A percentile compares a stretch with the other conserved stretches of the same genome.
These are phyloP conservation scores for Proteles cristata DNA, from an alignment of 2,113 vertebrate genomes.

Conservation along the genomic window DNA sequence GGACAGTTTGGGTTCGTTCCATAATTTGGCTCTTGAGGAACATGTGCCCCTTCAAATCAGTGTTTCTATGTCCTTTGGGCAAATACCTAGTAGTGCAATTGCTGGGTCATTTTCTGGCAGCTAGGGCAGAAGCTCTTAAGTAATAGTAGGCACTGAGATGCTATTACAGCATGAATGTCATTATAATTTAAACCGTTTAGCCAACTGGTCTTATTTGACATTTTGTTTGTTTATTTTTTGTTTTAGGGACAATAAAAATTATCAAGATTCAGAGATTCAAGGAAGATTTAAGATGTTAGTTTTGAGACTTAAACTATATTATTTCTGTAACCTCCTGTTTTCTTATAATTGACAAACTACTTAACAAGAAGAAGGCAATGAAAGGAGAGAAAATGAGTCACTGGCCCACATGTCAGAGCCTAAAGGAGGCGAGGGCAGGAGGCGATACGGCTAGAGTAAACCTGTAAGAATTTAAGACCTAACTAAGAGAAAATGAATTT, in stretches of 20 bases:
- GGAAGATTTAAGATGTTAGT: background rate
- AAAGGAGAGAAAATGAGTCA: background rate
- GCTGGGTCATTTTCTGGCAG: background rate
- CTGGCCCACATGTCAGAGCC: background rate
- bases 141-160: background rate
- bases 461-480: background rate
- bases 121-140: background rate
- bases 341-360: background rate
- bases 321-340: constrained; percentile 9
- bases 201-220: background rate
- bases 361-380: background rate
- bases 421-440: background rate
- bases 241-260: background rate
- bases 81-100: background rate
- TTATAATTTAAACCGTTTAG: background rate
- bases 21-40: background rate
- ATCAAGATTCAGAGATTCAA: background rate
- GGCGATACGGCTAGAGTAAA: background rate
- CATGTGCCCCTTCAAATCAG: background rate
- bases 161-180: background rate
- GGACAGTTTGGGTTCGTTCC: background rate
- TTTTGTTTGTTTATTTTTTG: background rate
- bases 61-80: background rate
- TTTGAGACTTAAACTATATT: constrained; percentile 22
- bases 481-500: constrained; percentile 32